Conservation (phyloP, 2,797 vertebrate genomes). For the Chelonia mydas region DNA sequence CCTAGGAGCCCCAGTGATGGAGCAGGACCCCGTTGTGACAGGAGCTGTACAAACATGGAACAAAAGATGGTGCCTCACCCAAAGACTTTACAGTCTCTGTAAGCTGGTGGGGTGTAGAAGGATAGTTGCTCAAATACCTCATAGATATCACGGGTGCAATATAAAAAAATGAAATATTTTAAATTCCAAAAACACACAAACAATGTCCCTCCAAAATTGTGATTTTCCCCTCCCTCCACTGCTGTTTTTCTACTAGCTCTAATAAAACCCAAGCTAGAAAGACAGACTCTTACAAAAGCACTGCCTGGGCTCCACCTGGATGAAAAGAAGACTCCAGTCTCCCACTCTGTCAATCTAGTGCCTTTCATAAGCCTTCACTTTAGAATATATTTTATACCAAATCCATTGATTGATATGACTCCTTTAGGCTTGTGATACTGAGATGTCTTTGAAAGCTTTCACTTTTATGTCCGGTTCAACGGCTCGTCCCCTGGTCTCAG, state of each 20-base stretch:
- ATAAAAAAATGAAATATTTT: not conserved
- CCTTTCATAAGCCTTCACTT: not conserved
- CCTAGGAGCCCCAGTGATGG: not conserved
- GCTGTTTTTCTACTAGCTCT: not conserved
- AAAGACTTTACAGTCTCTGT: not conserved
- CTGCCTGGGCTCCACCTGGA: not conserved
- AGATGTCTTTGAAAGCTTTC: not conserved
- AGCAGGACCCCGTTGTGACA: not conserved
- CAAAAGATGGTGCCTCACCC: not conserved
- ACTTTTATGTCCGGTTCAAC: not conserved
- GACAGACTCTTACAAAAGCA: fast-evolving
- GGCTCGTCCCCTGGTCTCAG: not conserved
- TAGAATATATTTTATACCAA: not conserved
- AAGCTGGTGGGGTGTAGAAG: not conserved
- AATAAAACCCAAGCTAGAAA: not conserved
- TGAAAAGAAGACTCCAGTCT: not conserved
- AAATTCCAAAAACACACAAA: not conserved
- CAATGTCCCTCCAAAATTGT: not conserved
- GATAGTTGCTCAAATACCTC: not conserved
- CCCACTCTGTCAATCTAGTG: not conserved
- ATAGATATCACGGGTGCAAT: not conserved
- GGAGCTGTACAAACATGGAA: not conserved
- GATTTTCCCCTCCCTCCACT: not conserved
- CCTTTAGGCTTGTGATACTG: fast-evolving
- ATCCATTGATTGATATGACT: not conserved